These are phyloP conservation scores for Meandrusa payeni DNA, from an alignment of 2,888 invertebrate genomes.

Conservation along the genomic window DNA sequence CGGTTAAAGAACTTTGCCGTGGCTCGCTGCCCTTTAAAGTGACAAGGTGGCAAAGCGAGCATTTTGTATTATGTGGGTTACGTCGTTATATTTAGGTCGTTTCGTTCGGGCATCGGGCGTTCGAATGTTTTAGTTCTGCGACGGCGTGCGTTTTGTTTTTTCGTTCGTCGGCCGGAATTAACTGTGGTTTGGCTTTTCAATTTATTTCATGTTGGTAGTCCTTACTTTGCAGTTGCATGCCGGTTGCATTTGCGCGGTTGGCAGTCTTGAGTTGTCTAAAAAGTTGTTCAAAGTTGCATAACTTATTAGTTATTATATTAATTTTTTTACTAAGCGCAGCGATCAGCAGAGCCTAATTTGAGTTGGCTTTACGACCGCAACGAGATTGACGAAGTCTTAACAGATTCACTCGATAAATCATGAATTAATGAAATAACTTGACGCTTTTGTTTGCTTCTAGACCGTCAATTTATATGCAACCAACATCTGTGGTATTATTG, in stretches of 20 bases:
- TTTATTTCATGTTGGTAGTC: slow-evolving; percentile 14
- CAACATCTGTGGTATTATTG: too few relatives aligned
- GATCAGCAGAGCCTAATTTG: too few relatives aligned
- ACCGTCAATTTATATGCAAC: too few relatives aligned
- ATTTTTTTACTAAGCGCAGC: too few relatives aligned
- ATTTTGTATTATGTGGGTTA: slow-evolving; percentile 51
- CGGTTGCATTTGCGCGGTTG: slow-evolving; percentile 2
- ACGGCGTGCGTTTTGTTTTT: slow-evolving; percentile 24
- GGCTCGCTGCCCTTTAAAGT: slow-evolving; percentile 38
- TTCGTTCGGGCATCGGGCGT: slow-evolving; percentile 41
- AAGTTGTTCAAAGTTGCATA: too few relatives aligned
- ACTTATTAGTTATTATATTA: too few relatives aligned
- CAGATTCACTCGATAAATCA: too few relatives aligned
- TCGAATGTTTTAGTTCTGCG: slow-evolving; percentile 51
- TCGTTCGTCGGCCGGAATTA: slow-evolving; percentile 26
- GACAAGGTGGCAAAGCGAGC: slow-evolving; percentile 56
- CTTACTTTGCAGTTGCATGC: background rate
- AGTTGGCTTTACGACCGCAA: too few relatives aligned
- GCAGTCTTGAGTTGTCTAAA: slow-evolving; percentile 1
- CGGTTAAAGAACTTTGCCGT: slow-evolving; percentile 42
- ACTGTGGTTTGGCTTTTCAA: slow-evolving; percentile 22
- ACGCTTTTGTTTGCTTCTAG: too few relatives aligned
- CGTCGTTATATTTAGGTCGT: slow-evolving; percentile 67
- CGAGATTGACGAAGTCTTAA: too few relatives aligned
- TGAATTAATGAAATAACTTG: too few relatives aligned